Percentiles rank a stretch among this genome's conserved stretches.
These are phyloP conservation scores for Diabrotica undecimpunctata DNA, from an alignment of 1,140 invertebrate genomes.

Conservation along the genomic window DNA sequence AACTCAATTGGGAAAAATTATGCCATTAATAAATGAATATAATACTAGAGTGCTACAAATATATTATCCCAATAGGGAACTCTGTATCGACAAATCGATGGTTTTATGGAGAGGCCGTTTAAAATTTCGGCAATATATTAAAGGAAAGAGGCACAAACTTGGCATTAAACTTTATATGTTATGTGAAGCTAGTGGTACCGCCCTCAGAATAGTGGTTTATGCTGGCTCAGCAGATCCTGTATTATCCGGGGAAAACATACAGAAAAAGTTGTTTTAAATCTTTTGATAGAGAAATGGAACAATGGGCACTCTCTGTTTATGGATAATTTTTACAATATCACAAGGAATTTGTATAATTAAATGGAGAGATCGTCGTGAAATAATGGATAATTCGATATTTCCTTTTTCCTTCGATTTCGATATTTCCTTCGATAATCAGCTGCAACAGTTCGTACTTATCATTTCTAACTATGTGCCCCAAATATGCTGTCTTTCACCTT, in stretches of 20 bases:
- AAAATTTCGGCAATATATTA: conserved; percentile 39
- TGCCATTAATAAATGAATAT: too few species aligned
- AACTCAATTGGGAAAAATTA: too few species aligned
- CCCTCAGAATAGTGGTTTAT: conserved; percentile 31
- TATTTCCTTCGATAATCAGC: too few species aligned
- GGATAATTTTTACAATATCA: conserved; percentile 36
- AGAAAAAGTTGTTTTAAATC: conserved; percentile 21
- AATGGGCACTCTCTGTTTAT: conserved; percentile 25
- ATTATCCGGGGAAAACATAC: conserved; percentile 16
- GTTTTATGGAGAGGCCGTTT: conserved; percentile 40
- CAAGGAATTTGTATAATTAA: too few species aligned
- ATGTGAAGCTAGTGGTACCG: conserved; percentile 26
- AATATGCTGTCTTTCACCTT: too few species aligned
- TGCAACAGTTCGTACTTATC: too few species aligned
- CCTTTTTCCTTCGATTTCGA: too few species aligned
- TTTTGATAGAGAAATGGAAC: conserved; percentile 22
- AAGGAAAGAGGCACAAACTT: conserved; percentile 39
- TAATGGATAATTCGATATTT: too few species aligned
- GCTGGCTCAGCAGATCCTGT: conserved; percentile 16
- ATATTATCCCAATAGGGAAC: too few species aligned
- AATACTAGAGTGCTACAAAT: too few species aligned
- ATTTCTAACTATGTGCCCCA: too few species aligned
- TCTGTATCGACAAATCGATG: conserved; percentile 39
- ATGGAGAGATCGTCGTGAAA: too few species aligned
- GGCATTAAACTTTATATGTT: conserved; percentile 35